phyloP scores from a whole-genome alignment of 2,113 vertebrate genomes.

The Podarcis muralis region DNA sequence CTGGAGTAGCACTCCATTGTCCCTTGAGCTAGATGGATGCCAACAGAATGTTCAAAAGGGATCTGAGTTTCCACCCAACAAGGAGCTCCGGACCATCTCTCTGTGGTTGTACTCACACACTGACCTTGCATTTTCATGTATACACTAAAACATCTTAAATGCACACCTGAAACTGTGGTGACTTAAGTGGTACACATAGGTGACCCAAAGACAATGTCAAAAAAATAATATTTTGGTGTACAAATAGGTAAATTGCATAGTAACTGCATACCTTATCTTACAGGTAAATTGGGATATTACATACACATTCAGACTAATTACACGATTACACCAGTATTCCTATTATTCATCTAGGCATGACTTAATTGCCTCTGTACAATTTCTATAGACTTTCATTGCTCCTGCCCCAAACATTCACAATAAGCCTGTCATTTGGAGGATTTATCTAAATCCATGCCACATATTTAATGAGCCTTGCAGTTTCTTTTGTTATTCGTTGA shows the following conservation, averaged over 20 bases:
- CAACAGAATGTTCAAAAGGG: neutral
- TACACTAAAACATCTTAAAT: neutral
- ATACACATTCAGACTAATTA: neutral
- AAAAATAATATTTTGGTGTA: neutral
- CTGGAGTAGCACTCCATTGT: too few relatives aligned
- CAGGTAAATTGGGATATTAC: neutral
- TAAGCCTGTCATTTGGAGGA: neutral
- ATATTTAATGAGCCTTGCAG: neutral
- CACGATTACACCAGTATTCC: neutral
- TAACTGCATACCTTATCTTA: neutral
- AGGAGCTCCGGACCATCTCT: neutral
- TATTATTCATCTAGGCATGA: neutral
- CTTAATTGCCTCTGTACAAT: slow-evolving; percentile 7
- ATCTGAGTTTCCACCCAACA: neutral
- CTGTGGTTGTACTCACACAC: neutral
- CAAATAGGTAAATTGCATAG: neutral
- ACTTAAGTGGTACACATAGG: neutral
- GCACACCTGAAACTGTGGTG: neutral
- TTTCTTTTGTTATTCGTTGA: neutral
- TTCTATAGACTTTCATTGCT: neutral
- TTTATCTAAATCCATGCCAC: neutral
- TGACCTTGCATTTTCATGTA: neutral
- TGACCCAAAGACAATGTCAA: neutral
- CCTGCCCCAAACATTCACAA: neutral
- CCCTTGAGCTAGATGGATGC: too few relatives aligned